Percentiles rank a stretch among this genome's conserved stretches.
phyloP scores from a whole-genome alignment of 2,888 invertebrate species.

The Podabrus alpinus region DNA sequence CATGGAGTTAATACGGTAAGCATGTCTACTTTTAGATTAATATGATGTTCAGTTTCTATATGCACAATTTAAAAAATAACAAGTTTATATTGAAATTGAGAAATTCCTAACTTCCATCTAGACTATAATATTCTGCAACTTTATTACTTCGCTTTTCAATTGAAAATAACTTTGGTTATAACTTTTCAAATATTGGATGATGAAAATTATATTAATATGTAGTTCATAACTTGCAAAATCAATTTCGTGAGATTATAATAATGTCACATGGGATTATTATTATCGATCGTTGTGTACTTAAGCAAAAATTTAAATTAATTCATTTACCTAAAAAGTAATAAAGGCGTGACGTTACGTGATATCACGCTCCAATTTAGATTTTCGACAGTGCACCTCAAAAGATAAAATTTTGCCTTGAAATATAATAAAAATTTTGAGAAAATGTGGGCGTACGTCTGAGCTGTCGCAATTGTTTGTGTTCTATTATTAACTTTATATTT shows the following conservation, averaged over 20 bases:
- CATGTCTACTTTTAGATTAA: not conserved
- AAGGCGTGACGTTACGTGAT: not conserved
- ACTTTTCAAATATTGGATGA: not conserved
- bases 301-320: not conserved
- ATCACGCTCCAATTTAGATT: not conserved
- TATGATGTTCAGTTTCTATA: too few species aligned
- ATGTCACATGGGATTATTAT: not conserved
- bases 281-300: not conserved
- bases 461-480: not conserved
- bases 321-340: not conserved
- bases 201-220: not conserved
- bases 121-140: not conserved
- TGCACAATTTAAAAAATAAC: too few species aligned
- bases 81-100: not conserved
- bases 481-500: not conserved
- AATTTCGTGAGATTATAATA: not conserved
- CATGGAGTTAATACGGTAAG: constrained; percentile 49
- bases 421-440: not conserved
- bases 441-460: not conserved
- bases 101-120: too few species aligned
- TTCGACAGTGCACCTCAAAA: not conserved
- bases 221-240: not conserved
- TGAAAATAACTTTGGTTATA: not conserved
- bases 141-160: not conserved
- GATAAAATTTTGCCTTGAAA: not conserved